A percentile compares a stretch with the other conserved stretches of the same genome.
These are phyloP conservation scores for Actinopyga echinites DNA, from an alignment of 53 echinoderm and acorn worm species.

Conservation along the genomic window DNA sequence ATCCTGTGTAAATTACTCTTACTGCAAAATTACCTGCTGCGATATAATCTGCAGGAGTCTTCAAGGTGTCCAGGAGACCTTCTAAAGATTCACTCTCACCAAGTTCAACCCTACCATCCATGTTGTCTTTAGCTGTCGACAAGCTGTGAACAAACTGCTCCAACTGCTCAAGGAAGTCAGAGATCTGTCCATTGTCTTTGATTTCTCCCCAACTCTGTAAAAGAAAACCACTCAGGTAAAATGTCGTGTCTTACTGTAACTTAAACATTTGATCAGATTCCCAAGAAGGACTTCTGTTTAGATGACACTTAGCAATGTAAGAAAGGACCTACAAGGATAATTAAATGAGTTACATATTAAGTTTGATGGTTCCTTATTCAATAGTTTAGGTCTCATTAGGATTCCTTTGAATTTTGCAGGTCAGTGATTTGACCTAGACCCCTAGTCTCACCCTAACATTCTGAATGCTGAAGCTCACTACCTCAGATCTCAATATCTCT, in stretches of 20 bases:
- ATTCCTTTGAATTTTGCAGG: no score
- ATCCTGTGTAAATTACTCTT: not conserved
- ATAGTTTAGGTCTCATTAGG: no score
- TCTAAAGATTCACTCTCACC: slow-evolving; percentile 91
- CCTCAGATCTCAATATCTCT: no score
- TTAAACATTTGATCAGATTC: no score
- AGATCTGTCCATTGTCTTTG: slow-evolving; percentile 92
- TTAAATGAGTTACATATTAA: no score
- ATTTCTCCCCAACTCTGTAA: slow-evolving; percentile 95
- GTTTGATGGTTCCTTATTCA: no score
- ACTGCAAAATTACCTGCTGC: slow-evolving; percentile 69
- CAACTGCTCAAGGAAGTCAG: slow-evolving; percentile 97
- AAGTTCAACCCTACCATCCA: slow-evolving; percentile 95
- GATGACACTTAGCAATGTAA: no score
- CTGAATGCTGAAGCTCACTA: no score
- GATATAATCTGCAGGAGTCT: slow-evolving; percentile 87
- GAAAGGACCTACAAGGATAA: no score
- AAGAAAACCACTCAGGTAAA: slow-evolving; percentile 18
- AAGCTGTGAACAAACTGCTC: slow-evolving; percentile 92
- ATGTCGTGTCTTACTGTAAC: not conserved
- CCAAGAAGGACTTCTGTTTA: no score
- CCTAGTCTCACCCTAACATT: no score
- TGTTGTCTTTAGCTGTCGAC: slow-evolving; percentile 89
- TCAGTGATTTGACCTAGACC: no score
- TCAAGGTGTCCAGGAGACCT: slow-evolving; percentile 81